Percentiles rank a stretch among this genome's conserved stretches.
Evolutionary conservation across 2,113 vertebrate genomes (phyloP).

Genomic region (Zeus faber): DNA sequence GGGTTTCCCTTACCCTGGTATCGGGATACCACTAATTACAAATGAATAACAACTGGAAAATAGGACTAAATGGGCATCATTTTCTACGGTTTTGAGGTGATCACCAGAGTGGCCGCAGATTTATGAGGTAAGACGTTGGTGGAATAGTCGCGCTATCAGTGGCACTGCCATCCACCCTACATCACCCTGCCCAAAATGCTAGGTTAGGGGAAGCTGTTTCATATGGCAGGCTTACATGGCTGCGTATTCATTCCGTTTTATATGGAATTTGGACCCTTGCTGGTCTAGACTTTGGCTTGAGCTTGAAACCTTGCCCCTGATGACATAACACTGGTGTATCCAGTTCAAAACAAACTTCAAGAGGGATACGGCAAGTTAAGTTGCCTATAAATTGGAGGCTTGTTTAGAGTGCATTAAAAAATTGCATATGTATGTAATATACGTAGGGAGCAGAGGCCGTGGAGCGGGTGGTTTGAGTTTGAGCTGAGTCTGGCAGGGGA

Average conservation of each 20-base stretch:
- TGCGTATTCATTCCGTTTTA: conserved; percentile 52
- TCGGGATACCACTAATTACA: conserved; percentile 73
- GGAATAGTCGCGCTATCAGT: conserved; percentile 33
- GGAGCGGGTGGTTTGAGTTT: conserved; percentile 21
- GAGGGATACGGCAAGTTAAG: conserved; percentile 35
- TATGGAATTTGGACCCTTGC: conserved; percentile 51
- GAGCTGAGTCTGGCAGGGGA: conserved; percentile 53
- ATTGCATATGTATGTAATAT: conserved; percentile 48
- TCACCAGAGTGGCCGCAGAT: conserved; percentile 59
- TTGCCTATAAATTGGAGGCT: conserved; percentile 44
- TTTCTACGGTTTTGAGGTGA: conserved; percentile 66
- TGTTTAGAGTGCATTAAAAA: conserved; percentile 43
- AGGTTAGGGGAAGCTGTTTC: conserved; percentile 44
- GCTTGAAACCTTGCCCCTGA: conserved; percentile 53
- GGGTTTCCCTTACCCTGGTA: conserved; percentile 66
- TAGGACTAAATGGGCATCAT: conserved; percentile 52
- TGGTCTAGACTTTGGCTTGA: conserved; percentile 62
- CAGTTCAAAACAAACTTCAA: conserved; percentile 43
- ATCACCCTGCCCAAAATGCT: conserved; percentile 29
- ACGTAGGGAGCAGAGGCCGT: conserved; percentile 38
- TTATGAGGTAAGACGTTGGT: conserved; percentile 61
- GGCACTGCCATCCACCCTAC: conserved; percentile 37
- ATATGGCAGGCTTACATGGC: conserved; percentile 42
- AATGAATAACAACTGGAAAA: conserved; percentile 62
- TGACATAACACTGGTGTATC: conserved; percentile 49